Evolutionary conservation across 1,140 invertebrate species (phyloP), one percentile per base, ranked within the genome.

Genomic region (Acyrthosiphon pisum): DNA sequence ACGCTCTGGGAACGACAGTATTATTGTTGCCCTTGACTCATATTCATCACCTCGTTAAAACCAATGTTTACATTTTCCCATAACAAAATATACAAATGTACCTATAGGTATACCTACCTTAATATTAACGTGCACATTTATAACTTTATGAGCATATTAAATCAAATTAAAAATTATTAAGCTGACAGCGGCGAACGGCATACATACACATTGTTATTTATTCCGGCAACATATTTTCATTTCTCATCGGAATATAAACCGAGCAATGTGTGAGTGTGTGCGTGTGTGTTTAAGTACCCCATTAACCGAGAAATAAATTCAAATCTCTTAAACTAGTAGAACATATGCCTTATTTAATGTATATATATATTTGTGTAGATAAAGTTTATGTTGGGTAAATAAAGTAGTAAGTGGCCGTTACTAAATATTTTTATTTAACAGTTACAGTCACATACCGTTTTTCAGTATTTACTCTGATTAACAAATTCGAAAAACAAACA

Each of bases 31-130:
- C 53, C 89, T 90, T 90, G 89, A 90, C 56, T 90, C 53, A n/a
- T 90, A 60, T 90, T 68, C 56, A 83, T 89, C 35, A 53, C n/a
- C 90, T 81, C 46, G 46, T 83, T 91, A 76, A 91, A 83, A 83
- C 68, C 44, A 37, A 92, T 83, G 44, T 92, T 44, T 44, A 90
- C 88, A 56, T 90, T 90, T 90, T 90, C 53, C 44, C 89, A 90
- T n/a, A 68, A 44, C 89, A 68, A 68, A 41, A 41, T 41, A 68
- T 8, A 68, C 6, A 90, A 50, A 89, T 30, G 30, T 53, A 9
- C n/a, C 9, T 50, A 41, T 41, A 41, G 41, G 41, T 41, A 41
- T 41, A 35, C 20, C 50, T 53, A 53, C 50, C 20, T 22, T 53
- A 53, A 23, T 83, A 23, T 83, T 23, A 23, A 41, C 35, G 20